These are phyloP conservation scores for Platalea minor DNA, from an alignment of 2,797 vertebrate species.

Conservation along the genomic window DNA sequence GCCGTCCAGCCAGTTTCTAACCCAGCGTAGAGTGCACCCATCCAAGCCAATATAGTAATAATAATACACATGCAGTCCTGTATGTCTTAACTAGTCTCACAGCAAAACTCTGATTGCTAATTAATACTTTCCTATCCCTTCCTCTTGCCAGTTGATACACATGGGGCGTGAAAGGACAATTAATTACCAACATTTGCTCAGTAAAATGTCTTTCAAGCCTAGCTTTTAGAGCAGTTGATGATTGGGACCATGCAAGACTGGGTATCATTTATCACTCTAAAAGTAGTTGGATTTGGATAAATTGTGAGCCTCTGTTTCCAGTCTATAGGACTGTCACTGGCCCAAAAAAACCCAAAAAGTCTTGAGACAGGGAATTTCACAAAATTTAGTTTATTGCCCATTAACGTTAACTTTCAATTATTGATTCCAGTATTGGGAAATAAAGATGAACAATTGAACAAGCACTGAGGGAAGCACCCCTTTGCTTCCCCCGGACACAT, in stretches of 20 bases:
- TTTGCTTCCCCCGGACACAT: neutral
- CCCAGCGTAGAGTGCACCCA: too few species aligned
- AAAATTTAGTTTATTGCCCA: neutral
- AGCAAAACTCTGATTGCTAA: neutral
- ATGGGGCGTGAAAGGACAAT: neutral
- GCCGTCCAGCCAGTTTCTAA: too few species aligned
- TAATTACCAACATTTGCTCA: neutral
- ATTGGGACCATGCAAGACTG: neutral
- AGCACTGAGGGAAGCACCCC: neutral
- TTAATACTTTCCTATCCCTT: neutral
- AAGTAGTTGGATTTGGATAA: neutral
- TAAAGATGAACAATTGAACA: neutral
- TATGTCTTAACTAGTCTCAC: neutral
- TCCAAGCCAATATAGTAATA: too few species aligned
- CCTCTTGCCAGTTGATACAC: neutral
- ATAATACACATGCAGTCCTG: neutral
- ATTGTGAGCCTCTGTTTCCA: neutral
- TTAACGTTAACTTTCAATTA: neutral
- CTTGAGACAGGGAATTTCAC: neutral
- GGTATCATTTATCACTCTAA: neutral
- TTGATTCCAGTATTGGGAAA: neutral
- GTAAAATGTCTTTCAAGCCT: neutral
- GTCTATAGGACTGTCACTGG: neutral
- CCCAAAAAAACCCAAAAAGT: fast-evolving
- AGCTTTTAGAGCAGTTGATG: neutral